These are phyloP conservation scores for Euwallacea similis DNA, from an alignment of 1,140 invertebrate genomes.

Conservation along the genomic window DNA sequence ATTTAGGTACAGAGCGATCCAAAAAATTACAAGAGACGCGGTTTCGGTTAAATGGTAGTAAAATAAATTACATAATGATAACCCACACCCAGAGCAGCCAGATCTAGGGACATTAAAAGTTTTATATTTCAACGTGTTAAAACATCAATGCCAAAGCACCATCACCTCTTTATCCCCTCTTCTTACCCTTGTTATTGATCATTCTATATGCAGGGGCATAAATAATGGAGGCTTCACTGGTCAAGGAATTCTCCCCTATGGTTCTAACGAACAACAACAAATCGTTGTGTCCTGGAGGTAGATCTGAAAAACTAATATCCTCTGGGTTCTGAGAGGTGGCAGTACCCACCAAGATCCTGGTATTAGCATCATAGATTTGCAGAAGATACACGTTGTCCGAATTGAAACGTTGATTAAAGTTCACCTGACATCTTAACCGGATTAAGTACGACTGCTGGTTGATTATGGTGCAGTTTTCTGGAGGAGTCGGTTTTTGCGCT, in stretches of 20 bases:
- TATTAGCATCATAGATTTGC: conserved; percentile 60
- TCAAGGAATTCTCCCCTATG: conserved; percentile 56
- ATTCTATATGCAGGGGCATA: conserved; percentile 46
- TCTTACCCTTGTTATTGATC: conserved; percentile 53
- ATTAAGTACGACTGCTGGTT: conserved; percentile 56
- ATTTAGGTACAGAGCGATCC: too few species aligned
- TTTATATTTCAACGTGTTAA: neutral
- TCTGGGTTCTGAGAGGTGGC: conserved; percentile 57
- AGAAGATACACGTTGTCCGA: conserved; percentile 55
- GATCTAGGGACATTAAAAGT: too few species aligned
- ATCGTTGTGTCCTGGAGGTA: conserved; percentile 56
- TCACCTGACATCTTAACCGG: conserved; percentile 56
- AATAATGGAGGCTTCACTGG: conserved; percentile 60
- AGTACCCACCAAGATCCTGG: conserved; percentile 57
- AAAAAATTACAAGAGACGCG: too few species aligned
- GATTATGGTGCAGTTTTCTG: conserved; percentile 56
- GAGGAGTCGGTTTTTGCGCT: conserved; percentile 43
- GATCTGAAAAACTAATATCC: conserved; percentile 56
- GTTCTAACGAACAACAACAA: conserved; percentile 59
- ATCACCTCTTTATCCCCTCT: neutral
- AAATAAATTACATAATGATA: too few species aligned
- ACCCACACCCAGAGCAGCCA: too few species aligned
- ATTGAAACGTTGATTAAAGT: conserved; percentile 51
- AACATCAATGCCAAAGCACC: neutral
- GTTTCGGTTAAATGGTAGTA: neutral